A percentile compares a stretch with the other conserved stretches of the same genome.
These are phyloP conservation scores for Myripristis jacobus DNA, from an alignment of 2,797 vertebrate genomes.

Conservation along the genomic window DNA sequence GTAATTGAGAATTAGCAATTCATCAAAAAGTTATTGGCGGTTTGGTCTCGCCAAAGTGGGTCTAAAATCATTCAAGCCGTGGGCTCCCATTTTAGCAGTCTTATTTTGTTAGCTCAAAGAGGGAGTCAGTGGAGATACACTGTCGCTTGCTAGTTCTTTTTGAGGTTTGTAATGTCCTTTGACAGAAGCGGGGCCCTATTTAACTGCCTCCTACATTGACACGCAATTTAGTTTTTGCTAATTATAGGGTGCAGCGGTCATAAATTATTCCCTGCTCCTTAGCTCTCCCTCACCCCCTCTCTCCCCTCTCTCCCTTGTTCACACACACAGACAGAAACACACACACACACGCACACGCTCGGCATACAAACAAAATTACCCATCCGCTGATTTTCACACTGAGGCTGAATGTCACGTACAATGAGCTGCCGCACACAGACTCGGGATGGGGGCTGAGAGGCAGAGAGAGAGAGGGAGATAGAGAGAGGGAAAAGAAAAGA, in stretches of 20 bases:
- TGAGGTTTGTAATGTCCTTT: constrained; percentile 68
- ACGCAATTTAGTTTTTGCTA: constrained; percentile 82
- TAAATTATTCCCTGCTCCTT: constrained; percentile 76
- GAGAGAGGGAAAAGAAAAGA: constrained; percentile 41
- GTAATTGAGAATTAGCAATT: constrained; percentile 72
- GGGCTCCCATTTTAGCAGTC: constrained; percentile 48
- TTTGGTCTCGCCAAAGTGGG: constrained; percentile 56
- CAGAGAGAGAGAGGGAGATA: constrained; percentile 15
- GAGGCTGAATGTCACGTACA: constrained; percentile 62
- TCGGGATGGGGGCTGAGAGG: constrained; percentile 2
- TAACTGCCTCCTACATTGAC: constrained; percentile 74
- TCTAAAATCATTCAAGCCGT: constrained; percentile 57
- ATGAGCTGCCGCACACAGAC: constrained; percentile 37
- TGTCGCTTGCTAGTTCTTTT: constrained; percentile 36
- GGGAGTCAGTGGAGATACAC: constrained; percentile 29
- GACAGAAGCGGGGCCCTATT: constrained; percentile 68
- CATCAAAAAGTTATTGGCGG: constrained; percentile 64
- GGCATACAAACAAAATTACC: constrained; percentile 70
- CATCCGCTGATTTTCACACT: constrained; percentile 73
- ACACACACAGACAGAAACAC: constrained; percentile 25
- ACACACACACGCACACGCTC: constrained; percentile 17
- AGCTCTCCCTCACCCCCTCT: constrained; percentile 56
- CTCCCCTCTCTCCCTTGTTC: constrained; percentile 46
- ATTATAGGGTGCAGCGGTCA: constrained; percentile 80
- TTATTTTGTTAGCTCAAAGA: constrained; percentile 40